Evolutionary conservation across 2,888 invertebrate species (phyloP), one percentile per base, ranked within the genome.

Genomic region (Caenorhabditis wallacei): DNA sequence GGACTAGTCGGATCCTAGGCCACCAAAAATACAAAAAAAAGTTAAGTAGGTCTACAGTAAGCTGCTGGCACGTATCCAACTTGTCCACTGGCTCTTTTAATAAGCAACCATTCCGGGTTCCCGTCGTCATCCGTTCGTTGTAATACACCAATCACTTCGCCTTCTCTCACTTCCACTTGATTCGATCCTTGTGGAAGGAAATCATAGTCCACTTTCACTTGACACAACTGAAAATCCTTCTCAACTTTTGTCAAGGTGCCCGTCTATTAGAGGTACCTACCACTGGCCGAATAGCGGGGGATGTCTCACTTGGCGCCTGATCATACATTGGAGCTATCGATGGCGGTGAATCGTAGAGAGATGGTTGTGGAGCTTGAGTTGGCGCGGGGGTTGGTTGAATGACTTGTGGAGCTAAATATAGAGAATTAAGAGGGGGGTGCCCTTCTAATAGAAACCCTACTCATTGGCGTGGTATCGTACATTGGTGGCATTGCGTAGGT

Each of bases 41-140:
- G 10, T 82, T 64, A 85, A 26, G 54, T 30, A 13, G 76, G 78
- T 61, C 82, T 71, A 74, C 85, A 87, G 63, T 88, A 89, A 26
- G 87, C 87, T 18, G 89, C 86, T 13, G 89, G 89, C 5, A 89
- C 88, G 66, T 89, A 89, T 46, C 89, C 89, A 18, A 78, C 78
- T 61, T 79, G 61, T 10, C 80, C 80, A 13, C 63, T 72, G 20
- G 59, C 18, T 11, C 84, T 66, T 64, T 84, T 84, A 18, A 89
- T 85, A 8, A 88, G 72, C 40, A 87, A 81, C 90, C 90, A 90
- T 78, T 90, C 89, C 5, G 80, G 70, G 56, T 89, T 90, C 16
- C 89, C 89, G 30, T 86, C 88, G 46, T 89, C 88, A 51, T 89
- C 89, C 30, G 86, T 85, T 54, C 79, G 68, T 66, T 84, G 82